phyloP scores from a whole-genome alignment of 2,113 vertebrate species.

The Tragelaphus imberbis region DNA sequence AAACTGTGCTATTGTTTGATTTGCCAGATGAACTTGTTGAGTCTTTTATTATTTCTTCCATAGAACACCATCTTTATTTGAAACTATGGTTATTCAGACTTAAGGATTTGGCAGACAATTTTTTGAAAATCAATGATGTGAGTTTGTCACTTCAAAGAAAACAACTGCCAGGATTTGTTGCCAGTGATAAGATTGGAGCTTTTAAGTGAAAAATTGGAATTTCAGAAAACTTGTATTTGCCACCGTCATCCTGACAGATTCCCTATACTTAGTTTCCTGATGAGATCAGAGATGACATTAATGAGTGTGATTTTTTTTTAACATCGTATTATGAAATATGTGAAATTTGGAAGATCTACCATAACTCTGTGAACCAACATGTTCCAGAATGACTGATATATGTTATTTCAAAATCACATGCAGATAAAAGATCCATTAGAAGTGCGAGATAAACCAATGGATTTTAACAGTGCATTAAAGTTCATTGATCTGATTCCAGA shows the following conservation, averaged over 20 bases:
- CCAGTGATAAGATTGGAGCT: neutral
- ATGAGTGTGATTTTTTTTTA: neutral
- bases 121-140: neutral
- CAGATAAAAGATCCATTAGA: neutral
- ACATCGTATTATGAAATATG: neutral
- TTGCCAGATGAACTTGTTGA: neutral
- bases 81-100: neutral
- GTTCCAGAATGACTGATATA: neutral
- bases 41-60: neutral
- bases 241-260: neutral
- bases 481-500: neutral
- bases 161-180: neutral
- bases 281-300: neutral
- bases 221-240: neutral
- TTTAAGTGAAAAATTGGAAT: neutral
- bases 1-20: neutral
- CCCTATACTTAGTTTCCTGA: neutral
- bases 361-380: neutral
- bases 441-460: neutral
- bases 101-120: neutral
- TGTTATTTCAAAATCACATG: neutral
- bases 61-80: neutral
- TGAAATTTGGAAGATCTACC: neutral
- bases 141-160: neutral
- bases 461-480: neutral